These are phyloP conservation scores for Aleiodes sp. DNA, from an alignment of 1,140 invertebrate genomes.

Conservation along the genomic window DNA sequence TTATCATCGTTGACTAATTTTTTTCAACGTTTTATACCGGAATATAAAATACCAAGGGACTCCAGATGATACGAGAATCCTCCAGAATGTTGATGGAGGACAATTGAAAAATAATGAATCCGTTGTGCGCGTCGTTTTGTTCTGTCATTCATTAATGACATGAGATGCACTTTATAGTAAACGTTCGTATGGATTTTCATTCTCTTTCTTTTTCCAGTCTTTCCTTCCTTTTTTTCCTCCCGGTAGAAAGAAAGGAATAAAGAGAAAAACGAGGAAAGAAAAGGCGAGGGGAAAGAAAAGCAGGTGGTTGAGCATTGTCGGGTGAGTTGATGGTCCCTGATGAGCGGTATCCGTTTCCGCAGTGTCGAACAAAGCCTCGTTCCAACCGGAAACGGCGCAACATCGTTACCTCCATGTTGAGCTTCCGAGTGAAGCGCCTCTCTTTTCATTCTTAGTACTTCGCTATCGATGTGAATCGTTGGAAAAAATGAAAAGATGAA, in stretches of 20 bases:
- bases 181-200: not conserved
- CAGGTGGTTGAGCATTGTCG: constrained; percentile 28
- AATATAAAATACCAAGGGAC: no score
- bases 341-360: constrained; percentile 62
- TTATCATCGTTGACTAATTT: not conserved
- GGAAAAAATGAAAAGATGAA: not conserved
- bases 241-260: not conserved
- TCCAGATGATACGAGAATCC: not conserved
- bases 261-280: constrained; percentile 32
- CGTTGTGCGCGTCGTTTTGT: not conserved
- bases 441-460: constrained; percentile 7
- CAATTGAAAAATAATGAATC: not conserved
- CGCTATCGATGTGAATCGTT: not conserved
- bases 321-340: constrained; percentile 52
- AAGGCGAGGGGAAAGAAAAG: constrained; percentile 13
- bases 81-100: not conserved
- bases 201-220: not conserved
- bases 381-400: constrained; percentile 54
- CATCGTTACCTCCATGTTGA: constrained; percentile 53
- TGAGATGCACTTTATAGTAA: not conserved
- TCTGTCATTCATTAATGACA: constrained; percentile 2
- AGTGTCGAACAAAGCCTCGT: constrained; percentile 56
- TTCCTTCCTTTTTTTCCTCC: not conserved
- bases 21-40: no score
- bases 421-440: constrained; percentile 33